Base-by-base conservation (phyloP, 2,888 invertebrate genomes). In the Adela reaumurella region DNA sequence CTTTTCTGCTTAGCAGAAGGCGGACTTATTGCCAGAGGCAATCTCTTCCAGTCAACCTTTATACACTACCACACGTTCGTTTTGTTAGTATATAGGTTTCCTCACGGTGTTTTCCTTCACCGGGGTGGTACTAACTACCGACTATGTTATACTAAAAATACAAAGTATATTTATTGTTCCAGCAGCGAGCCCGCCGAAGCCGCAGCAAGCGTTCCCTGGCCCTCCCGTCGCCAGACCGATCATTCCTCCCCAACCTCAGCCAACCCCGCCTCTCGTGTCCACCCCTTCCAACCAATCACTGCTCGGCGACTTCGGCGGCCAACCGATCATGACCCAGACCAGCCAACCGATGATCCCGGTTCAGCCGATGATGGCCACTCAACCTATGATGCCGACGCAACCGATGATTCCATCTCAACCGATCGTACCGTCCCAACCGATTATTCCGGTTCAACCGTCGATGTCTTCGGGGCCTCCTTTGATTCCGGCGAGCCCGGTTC, bases 221-320 rank as follows among this genome's bases (percentile, higher is more conserved):
- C 63, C 59, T 48, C 63, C 61, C 47, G 67, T 72, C 11, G 55
- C 66, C 17, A 68, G 73, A 54, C 74, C 71, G 0, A 70, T 74
- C 0, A 68, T 74, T 5, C 74, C 74, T 0, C 71, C 73, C 0
- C 69, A 72, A 69, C 73, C 68, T 0, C 57, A 63, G 19, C 59
- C 63, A 43, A 28, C 61, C 8, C 67, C 65, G 51, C 64, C 65
- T 0, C 51, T 64, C 1, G 60, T 65, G 16, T 53, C 60, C 1
- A 56, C 62, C 1, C 50, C 42, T 50, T 56, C 45, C 16, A 60
- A 60, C 46, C 66, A 66, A 51, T 63, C 65, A 0, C 52, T 70
- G 5, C 56, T 70, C 0, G 68, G 64, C 0, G 69, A 69, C 54
- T 64, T 68, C 11, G 59, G 58, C 44, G 55, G 57, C 55, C 35